phyloP scores from a whole-genome alignment of 2,113 vertebrate genomes.

The Rallus limicola region DNA sequence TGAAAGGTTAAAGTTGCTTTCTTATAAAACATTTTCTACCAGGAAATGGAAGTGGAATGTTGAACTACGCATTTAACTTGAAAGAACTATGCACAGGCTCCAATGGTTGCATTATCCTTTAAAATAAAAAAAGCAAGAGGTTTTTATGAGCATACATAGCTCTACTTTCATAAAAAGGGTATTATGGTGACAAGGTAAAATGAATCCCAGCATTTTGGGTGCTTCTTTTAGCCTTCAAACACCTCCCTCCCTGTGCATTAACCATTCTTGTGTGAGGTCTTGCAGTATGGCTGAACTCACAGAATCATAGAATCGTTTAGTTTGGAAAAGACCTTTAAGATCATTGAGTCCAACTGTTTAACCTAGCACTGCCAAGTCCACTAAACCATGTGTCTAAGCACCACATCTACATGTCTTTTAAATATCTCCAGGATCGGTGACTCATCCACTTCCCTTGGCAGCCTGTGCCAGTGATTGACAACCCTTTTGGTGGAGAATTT shows the following conservation, averaged over 20 bases:
- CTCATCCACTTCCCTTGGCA: neutral
- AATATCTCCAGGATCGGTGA: neutral
- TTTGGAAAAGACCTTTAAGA: neutral
- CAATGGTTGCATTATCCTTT: conserved; percentile 43
- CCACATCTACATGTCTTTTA: neutral
- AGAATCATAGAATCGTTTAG: neutral
- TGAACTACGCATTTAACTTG: conserved; percentile 62
- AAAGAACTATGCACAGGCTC: conserved; percentile 43
- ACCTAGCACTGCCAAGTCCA: neutral
- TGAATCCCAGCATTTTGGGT: conserved; percentile 2
- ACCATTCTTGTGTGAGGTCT: neutral
- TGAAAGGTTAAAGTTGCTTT: conserved; percentile 67
- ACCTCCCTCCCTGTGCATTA: neutral
- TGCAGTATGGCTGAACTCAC: neutral
- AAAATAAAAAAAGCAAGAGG: conserved; percentile 30
- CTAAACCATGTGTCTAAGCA: neutral
- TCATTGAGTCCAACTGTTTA: neutral
- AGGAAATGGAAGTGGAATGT: conserved; percentile 66
- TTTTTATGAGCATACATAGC: conserved; percentile 33
- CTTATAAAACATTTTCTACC: conserved; percentile 67
- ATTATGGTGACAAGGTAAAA: conserved; percentile 50
- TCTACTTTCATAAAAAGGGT: conserved; percentile 55
- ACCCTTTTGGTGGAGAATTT: neutral
- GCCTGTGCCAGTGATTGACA: neutral
- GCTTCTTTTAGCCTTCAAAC: conserved; percentile 27